Evolutionary conservation across 2,797 vertebrate genomes (phyloP).

Genomic region (Anableps anableps): DNA sequence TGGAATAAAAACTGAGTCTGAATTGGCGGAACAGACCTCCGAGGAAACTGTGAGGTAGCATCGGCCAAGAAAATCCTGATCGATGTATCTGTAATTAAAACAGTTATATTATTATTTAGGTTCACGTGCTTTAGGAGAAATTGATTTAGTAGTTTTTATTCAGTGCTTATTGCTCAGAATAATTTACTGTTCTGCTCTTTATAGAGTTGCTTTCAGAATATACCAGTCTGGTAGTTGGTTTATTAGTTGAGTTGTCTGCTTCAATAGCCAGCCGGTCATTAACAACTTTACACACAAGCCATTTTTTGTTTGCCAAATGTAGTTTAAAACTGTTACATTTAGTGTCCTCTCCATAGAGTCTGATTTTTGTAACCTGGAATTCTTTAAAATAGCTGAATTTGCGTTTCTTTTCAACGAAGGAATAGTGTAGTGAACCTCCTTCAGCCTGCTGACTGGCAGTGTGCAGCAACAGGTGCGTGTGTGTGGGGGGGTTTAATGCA

Average conservation of each 20-base stretch:
- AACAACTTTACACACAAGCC: not conserved
- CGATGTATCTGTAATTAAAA: not conserved
- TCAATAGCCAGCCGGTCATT: not conserved
- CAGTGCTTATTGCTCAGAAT: not conserved
- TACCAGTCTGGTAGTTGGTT: not conserved
- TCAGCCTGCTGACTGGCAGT: not conserved
- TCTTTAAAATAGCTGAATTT: not conserved
- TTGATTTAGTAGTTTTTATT: not conserved
- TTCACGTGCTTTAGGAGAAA: not conserved
- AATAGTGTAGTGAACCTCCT: no score
- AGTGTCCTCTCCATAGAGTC: not conserved
- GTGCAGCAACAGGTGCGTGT: slow-evolving; percentile 1
- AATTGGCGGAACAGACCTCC: not conserved
- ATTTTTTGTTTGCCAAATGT: not conserved
- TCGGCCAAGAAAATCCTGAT: not conserved
- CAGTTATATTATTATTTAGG: not conserved
- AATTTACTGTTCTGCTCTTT: not conserved
- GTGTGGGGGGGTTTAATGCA: not conserved
- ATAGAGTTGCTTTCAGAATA: not conserved
- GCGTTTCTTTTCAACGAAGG: not conserved
- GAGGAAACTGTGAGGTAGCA: not conserved
- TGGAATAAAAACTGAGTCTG: not conserved
- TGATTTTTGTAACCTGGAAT: not conserved
- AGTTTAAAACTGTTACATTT: not conserved
- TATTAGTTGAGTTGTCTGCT: not conserved